Evolutionary conservation across 2,797 vertebrate species (phyloP), one percentile per base, ranked within the genome.

Genomic region (Pseudochaenichthys georgianus): DNA sequence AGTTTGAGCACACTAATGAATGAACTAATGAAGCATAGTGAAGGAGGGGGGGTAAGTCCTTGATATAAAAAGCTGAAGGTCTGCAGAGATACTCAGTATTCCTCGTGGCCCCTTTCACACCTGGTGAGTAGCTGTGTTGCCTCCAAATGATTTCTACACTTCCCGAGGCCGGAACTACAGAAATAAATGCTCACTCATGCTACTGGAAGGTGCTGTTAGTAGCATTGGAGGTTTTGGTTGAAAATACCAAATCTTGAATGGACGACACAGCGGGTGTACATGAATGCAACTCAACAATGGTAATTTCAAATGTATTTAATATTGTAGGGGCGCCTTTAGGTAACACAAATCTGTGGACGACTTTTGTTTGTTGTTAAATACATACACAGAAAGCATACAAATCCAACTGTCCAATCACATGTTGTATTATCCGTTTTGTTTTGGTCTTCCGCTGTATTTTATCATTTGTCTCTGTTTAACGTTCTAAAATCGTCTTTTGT

Each of bases 1-100:
- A 62, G 82, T 81, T 67, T 81, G 71, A 82, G 70, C 80, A 68
- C 58, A 73, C 75, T 83, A 83, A 90, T 88, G 82, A 74, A 82
- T 74, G 74, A 83, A 73, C 75, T 85, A 82, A 78, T 87, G 80
- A 81, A 89, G 75, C 73, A 60, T 65, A 77, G 54, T 69, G 64
- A 64, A 45, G 3, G 15, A 52, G 47, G 63, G 59, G 46, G 64
- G 68, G 81, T 73, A 74, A 81, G 71, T 80, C 72, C 59, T 73
- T 70, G 67, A 78, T 85, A 79, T 82, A 86, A 84, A 90, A 80
- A 88, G 70, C 53, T 53, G 52, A 70, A 79, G 64, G 70, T 80
- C 77, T 73, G 46, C 68, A 60, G 71, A 70, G 73, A 80, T 21
- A 70, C 46, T 84, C 65, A 46, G 64, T 73, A 83, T 85, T 83